A percentile compares a stretch with the other conserved stretches of the same genome.
These are phyloP conservation scores for Aurelia coerulea DNA, from an alignment of 30 jellyfish, hydroid and myxozoan genomes.

Conservation along the genomic window DNA sequence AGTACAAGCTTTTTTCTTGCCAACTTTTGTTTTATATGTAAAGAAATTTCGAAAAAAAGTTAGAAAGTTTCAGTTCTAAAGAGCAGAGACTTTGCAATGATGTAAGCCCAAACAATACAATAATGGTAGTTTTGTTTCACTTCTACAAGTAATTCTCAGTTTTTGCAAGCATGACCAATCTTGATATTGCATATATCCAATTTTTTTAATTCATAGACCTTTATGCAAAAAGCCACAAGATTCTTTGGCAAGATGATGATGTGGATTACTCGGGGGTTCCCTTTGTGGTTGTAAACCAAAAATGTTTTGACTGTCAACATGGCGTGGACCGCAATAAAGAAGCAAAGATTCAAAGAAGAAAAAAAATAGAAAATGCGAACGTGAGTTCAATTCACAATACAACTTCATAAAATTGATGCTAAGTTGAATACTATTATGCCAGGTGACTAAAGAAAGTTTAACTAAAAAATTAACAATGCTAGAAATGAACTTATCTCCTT, in stretches of 20 bases:
- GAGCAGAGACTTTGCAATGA: not conserved
- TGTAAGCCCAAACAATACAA: no score
- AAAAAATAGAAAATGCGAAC: not conserved
- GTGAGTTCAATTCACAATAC: not conserved
- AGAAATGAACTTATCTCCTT: no score
- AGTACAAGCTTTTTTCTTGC: no score
- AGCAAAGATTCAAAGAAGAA: not conserved
- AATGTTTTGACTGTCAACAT: not conserved
- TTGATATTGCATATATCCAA: not conserved
- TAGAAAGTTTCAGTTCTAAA: no score
- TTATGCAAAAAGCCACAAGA: conserved; percentile 3
- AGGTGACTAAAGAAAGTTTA: no score
- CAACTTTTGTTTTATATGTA: no score
- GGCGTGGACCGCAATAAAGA: conserved; percentile 3
- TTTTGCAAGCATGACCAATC: not conserved
- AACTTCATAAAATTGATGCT: no score
- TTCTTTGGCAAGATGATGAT: conserved; percentile 1
- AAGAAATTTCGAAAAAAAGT: no score
- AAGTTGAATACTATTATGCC: no score
- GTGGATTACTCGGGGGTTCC: not conserved
- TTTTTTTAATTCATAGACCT: not conserved
- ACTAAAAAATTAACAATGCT: no score
- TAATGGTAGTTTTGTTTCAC: not conserved
- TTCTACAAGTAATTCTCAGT: not conserved
- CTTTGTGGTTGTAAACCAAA: not conserved